A percentile compares a stretch with the other conserved stretches of the same genome.
Evolutionary conservation across 2,888 invertebrate genomes (phyloP).

Genomic region (Lepidochrysops patricia): DNA sequence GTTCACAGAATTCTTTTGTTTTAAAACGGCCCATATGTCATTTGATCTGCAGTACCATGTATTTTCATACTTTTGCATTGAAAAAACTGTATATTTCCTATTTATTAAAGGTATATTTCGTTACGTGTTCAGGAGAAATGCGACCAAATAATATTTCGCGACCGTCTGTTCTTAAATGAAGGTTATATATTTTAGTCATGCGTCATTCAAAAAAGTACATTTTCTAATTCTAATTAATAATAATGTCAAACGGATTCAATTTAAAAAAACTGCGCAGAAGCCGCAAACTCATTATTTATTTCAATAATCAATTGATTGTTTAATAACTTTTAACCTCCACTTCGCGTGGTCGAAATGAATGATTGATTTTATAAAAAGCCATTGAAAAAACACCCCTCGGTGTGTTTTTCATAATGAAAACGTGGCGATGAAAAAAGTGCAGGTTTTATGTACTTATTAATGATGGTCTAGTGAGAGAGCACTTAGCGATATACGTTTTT

Average conservation of each 20-base stretch:
- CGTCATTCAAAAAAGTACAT: too few relatives aligned
- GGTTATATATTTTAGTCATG: too few relatives aligned
- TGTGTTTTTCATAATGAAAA: slow-evolving; percentile 11
- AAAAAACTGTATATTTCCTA: too few relatives aligned
- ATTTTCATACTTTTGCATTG: too few relatives aligned
- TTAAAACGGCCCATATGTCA: slow-evolving; percentile 1
- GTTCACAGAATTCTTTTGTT: slow-evolving; percentile 18
- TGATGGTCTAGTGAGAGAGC: slow-evolving; percentile 1
- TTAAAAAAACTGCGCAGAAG: background rate
- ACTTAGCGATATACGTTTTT: background rate
- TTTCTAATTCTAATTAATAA: too few relatives aligned
- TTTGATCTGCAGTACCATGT: background rate
- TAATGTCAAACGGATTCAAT: too few relatives aligned
- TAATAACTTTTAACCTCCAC: slow-evolving; percentile 8
- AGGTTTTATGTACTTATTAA: slow-evolving; percentile 6
- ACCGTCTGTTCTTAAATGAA: background rate
- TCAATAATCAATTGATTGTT: slow-evolving; percentile 1
- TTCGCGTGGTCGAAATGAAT: slow-evolving; percentile 4
- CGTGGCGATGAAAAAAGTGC: slow-evolving; percentile 8
- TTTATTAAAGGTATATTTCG: too few relatives aligned
- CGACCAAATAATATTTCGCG: too few relatives aligned
- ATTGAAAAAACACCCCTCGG: slow-evolving; percentile 10
- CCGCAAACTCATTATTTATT: background rate
- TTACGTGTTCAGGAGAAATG: too few relatives aligned
- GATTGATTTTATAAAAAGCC: slow-evolving; percentile 8